Conservation (phyloP, 2,888 invertebrate species). For the Pollenia amentaria region DNA sequence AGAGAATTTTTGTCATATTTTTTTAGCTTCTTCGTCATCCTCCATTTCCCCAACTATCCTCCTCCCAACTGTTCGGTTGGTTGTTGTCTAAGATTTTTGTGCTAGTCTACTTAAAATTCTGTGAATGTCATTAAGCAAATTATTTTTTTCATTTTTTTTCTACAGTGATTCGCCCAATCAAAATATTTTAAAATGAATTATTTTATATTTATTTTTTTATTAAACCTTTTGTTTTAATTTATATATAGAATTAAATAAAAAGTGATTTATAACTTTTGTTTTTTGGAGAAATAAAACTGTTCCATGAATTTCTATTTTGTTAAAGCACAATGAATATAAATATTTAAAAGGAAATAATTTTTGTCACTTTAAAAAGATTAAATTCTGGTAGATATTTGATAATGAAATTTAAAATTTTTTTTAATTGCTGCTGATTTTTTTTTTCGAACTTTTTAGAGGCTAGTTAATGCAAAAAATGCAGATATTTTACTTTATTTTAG, state of each 20-base stretch:
- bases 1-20: conserved; percentile 3
- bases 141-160: background rate
- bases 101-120: conserved; percentile 23
- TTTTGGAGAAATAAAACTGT: background rate
- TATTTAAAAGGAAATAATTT: background rate
- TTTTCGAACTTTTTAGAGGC: conserved; percentile 17
- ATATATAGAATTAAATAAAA: background rate
- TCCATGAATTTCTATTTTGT: too few species aligned
- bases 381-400: background rate
- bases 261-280: background rate
- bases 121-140: conserved; percentile 28
- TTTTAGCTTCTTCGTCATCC: background rate
- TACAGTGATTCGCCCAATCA: background rate
- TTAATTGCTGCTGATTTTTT: background rate
- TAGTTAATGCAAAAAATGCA: conserved; percentile 17
- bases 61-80: background rate
- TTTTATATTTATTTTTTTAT: conserved; percentile 3
- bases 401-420: conserved; percentile 15
- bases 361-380: conserved; percentile 41
- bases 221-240: background rate
- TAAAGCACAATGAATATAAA: too few species aligned
- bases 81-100: background rate
- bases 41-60: background rate
- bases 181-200: background rate
- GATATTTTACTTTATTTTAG: conserved; percentile 11